Percentiles rank a stretch among this genome's conserved stretches.
Evolutionary conservation across 2,888 invertebrate genomes (phyloP).

Genomic region (Urechis unicinctus): DNA sequence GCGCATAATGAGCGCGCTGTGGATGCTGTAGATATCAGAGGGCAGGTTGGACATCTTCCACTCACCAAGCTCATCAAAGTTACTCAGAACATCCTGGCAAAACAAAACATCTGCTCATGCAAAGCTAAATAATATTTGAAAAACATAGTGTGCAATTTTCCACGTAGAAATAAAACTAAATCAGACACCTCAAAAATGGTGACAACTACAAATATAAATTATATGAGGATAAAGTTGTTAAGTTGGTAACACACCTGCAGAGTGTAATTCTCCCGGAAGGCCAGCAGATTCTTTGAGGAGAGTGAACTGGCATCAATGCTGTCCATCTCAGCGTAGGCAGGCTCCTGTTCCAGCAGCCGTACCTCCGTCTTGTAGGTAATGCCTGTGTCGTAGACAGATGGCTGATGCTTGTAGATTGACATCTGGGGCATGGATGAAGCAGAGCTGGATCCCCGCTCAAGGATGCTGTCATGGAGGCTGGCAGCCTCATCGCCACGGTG

Average conservation of each 20-base stretch:
- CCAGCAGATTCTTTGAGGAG: slow-evolving; percentile 17
- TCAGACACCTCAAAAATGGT: neutral
- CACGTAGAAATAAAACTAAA: neutral
- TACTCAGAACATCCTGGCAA: slow-evolving; percentile 28
- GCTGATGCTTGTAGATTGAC: slow-evolving; percentile 9
- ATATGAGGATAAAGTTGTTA: too few species aligned
- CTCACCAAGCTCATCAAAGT: slow-evolving; percentile 40
- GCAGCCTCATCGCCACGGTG: slow-evolving; percentile 6
- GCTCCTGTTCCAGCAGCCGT: neutral
- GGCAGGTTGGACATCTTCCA: slow-evolving; percentile 40
- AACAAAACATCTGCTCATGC: too few species aligned
- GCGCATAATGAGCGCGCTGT: slow-evolving; percentile 42
- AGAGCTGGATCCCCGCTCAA: slow-evolving; percentile 7
- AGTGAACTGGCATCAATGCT: slow-evolving; percentile 6
- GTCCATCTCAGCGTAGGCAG: neutral
- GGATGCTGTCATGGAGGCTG: slow-evolving; percentile 6
- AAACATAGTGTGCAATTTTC: too few species aligned
- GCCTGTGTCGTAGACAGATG: slow-evolving; percentile 16
- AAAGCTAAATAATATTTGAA: too few species aligned
- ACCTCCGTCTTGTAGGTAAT: slow-evolving; percentile 10
- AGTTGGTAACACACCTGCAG: slow-evolving; percentile 26
- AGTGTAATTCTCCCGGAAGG: slow-evolving; percentile 32
- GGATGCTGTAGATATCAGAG: slow-evolving; percentile 41
- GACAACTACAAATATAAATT: neutral
- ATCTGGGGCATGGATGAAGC: slow-evolving; percentile 8